These are phyloP conservation scores for Sinocyclocheilus grahami DNA, from an alignment of 2,113 vertebrate species.

Conservation along the genomic window DNA sequence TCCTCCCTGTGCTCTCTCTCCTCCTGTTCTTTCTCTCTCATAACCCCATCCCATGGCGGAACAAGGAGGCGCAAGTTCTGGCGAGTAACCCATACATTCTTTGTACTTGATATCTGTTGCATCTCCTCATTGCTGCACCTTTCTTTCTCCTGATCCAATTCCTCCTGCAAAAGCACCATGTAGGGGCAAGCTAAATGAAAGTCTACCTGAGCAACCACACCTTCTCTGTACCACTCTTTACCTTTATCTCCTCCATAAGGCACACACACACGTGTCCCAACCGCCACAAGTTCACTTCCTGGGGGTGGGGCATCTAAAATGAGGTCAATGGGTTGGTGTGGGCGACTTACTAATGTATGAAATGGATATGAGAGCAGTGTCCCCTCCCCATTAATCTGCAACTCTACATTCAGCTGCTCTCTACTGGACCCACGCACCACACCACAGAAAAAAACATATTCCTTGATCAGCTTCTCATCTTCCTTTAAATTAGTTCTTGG, in stretches of 20 bases:
- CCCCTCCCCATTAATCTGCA: constrained; percentile 82
- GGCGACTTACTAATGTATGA: constrained; percentile 68
- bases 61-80: constrained; percentile 83
- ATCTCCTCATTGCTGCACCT: constrained; percentile 57
- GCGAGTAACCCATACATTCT: constrained; percentile 82
- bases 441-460: constrained; percentile 77
- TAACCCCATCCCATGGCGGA: constrained; percentile 79
- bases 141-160: constrained; percentile 49
- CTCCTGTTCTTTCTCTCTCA: constrained; percentile 72
- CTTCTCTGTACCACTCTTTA: constrained; percentile 79
- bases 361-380: constrained; percentile 78
- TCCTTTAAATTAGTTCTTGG: constrained; percentile 61
- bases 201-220: constrained; percentile 81
- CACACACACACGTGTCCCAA: constrained; percentile 82
- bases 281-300: constrained; percentile 71
- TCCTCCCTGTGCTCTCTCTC: constrained; percentile 76
- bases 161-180: constrained; percentile 73
- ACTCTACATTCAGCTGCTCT: constrained; percentile 74
- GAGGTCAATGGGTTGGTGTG: constrained; percentile 62
- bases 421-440: constrained; percentile 81
- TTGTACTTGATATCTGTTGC: constrained; percentile 61
- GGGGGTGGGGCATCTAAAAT: constrained; percentile 82
- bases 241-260: constrained; percentile 79
- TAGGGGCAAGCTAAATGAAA: constrained; percentile 85
- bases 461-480: constrained; percentile 41